Base-by-base conservation (phyloP, 2,113 vertebrate species). In the Procavia capensis region DNA sequence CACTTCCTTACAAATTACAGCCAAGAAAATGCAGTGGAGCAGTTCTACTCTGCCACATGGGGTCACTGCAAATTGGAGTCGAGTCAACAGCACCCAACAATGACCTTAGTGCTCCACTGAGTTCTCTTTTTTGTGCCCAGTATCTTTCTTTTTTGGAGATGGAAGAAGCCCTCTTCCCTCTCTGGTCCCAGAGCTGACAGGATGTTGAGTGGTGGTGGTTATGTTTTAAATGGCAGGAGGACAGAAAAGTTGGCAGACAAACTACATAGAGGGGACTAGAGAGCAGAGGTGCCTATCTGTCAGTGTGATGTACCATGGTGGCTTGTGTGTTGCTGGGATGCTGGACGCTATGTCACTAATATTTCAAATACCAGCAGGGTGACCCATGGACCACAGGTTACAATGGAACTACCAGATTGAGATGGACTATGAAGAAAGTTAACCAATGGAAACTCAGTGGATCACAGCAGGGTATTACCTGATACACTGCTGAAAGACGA, bases 101-200 rank as follows among this genome's bases (percentile, higher is more conserved):
- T 8, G 22, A 2, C 24, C 31, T 0, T 7, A 47, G 25, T 13
- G 88, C 36, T 9, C 5, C 6, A n/a, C 0, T 39, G 29, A n/a
- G 34, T 36, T 79, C 5, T 39, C n/a, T 57, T 59, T 75, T n/a
- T n/a, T 94, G 47, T 16, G 79, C 45, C 29, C 74, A 50, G 64
- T 5, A 39, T 29, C 72, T 92, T 91, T 82, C 57, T 29, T 70
- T 68, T 92, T 20, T n/a, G 68, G 39, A 83, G 86, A 61, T 24
- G 0, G 1, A 39, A 81, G 80, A 85, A 75, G 29, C 75, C 20
- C 45, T 70, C 41, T 66, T 31, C 6, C 6, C 10, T 57, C 66
- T 68, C 50, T 39, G 74, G n/a, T n/a, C 85, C 36, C n/a, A 25
- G 45, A 29, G 22, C 66, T 81, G 3, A 6, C 5, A 50, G 79